These are phyloP conservation scores for Sinocyclocheilus rhinocerous DNA, from an alignment of 2,113 vertebrate genomes.

Conservation along the genomic window DNA sequence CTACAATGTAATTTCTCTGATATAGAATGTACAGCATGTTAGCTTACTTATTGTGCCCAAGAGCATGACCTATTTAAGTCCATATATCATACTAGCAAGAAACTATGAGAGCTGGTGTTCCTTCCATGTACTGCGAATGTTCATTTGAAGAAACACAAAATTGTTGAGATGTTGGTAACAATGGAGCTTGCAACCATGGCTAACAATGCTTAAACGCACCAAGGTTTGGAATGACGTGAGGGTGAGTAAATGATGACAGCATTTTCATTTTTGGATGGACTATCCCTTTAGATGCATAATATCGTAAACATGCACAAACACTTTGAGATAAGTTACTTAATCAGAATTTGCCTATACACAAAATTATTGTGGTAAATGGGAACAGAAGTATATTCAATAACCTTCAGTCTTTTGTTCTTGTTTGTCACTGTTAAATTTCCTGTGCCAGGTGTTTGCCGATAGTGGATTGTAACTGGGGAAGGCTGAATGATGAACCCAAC, in stretches of 20 bases:
- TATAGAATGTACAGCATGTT: too few relatives aligned
- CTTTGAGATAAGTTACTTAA: constrained; percentile 19
- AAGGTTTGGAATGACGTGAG: not conserved
- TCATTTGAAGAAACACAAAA: too few relatives aligned
- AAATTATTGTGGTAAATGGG: not conserved
- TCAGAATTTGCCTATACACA: constrained; percentile 20
- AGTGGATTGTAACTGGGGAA: constrained; percentile 61
- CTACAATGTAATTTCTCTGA: too few relatives aligned
- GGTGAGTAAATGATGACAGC: not conserved
- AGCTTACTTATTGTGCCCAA: too few relatives aligned
- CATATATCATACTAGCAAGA: too few relatives aligned
- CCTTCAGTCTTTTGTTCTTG: constrained; percentile 62
- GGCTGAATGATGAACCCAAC: constrained; percentile 71
- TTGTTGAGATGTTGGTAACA: too few relatives aligned
- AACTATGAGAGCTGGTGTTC: too few relatives aligned
- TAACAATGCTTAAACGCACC: too few relatives aligned
- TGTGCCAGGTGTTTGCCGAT: constrained; percentile 64
- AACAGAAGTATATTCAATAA: constrained; percentile 46
- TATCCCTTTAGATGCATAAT: not conserved
- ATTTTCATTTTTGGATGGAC: not conserved
- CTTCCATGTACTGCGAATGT: too few relatives aligned
- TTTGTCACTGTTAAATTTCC: constrained; percentile 67
- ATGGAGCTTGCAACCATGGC: too few relatives aligned
- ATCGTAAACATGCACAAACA: not conserved
- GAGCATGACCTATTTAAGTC: too few relatives aligned